phyloP scores from a whole-genome alignment of 2,113 vertebrate species.

The Brachypteracias leptosomus region DNA sequence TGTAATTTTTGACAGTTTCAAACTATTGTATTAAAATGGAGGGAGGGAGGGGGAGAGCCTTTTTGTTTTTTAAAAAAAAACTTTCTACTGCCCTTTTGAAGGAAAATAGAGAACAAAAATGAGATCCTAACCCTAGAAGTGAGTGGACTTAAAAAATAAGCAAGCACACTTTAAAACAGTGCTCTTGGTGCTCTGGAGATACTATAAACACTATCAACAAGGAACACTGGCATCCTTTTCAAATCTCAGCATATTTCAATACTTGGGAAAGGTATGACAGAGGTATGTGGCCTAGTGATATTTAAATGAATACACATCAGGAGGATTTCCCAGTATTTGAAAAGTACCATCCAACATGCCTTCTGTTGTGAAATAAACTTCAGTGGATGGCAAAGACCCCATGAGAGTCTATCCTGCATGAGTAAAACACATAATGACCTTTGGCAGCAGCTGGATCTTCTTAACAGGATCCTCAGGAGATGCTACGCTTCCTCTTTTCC shows the following conservation, averaged over 20 bases:
- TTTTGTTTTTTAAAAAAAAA: background rate
- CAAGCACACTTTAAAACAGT: background rate
- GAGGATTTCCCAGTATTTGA: background rate
- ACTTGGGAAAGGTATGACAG: background rate
- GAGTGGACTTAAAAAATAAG: background rate
- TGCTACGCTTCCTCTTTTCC: background rate
- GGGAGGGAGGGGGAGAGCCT: no score
- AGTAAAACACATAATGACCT: background rate
- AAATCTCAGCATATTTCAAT: background rate
- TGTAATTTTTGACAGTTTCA: background rate
- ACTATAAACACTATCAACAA: background rate
- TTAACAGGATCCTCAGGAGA: background rate
- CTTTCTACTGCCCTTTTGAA: background rate
- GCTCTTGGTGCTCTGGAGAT: background rate
- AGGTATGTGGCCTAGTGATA: background rate
- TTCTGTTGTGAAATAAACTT: background rate
- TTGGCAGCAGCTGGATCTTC: background rate
- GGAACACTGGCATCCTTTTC: background rate
- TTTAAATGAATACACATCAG: background rate
- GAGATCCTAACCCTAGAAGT: background rate
- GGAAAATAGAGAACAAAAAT: background rate
- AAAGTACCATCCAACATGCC: background rate
- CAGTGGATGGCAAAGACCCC: background rate
- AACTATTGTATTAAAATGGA: background rate
- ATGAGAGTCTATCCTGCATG: background rate